Evolutionary conservation across 1,140 invertebrate species (phyloP), one percentile per base, ranked within the genome.

Genomic region (Drosophila punjabiensis): DNA sequence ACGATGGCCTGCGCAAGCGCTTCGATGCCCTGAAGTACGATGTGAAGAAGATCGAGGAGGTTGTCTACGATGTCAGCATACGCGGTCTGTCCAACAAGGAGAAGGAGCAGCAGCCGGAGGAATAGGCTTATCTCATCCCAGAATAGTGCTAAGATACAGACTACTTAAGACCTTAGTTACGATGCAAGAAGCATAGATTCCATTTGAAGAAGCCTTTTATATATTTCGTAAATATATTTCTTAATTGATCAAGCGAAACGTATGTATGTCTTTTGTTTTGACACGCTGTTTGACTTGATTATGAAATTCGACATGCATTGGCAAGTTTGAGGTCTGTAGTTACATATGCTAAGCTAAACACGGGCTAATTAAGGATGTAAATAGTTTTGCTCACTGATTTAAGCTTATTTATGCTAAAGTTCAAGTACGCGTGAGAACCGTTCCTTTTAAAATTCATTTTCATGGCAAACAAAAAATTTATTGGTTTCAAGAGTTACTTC

Each of bases 11-110:
- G 16, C 94, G 98, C 33, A 98, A 98, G 92, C 94, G 96, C 60
- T 99, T 97, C 92, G 98, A 99, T 94, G 96, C 95, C 2, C 93
- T 99, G 1, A 99, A 99, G 86, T 99, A 99, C 88, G 97, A 98
- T 86, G 95, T 98, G 5, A 98, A 98, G 93, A 99, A 98, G 93
- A 97, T 98, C 33, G 98, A 99, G 92, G 98, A 99, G 94, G 96
- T 99, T 4, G 97, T 99, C 10, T 99, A 98, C 89, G 98, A 99
- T 93, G 94, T 99, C 6, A 96, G 96, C 69, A 98, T 99, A 76
- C 94, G 98, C 59, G 97, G 97, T 1, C 94, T 98, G 20, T 78
- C 83, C 14, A 87, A 32, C 41, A 61, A 62, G 30, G 68, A 60
- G 8, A 64, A 65, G 32, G 63, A 32, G 5, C 58, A 16, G 24